phyloP scores from a whole-genome alignment of 2,888 invertebrate genomes.

The Clanis bilineata region DNA sequence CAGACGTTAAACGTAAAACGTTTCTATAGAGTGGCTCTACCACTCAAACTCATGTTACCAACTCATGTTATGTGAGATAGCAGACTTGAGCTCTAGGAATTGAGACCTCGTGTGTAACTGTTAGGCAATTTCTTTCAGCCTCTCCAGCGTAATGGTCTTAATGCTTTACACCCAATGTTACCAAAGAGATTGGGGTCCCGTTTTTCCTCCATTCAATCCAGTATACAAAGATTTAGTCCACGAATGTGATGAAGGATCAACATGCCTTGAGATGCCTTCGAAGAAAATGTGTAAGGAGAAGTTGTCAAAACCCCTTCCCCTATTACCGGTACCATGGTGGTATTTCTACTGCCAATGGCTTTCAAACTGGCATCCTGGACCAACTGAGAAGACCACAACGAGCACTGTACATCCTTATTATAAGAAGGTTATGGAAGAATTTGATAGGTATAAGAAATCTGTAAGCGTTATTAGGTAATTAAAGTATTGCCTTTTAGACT shows the following conservation, averaged over 20 bases:
- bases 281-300: slow-evolving; percentile 40
- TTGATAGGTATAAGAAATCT: slow-evolving; percentile 26
- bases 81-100: too few relatives aligned
- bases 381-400: slow-evolving; percentile 26
- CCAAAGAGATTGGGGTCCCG: slow-evolving; percentile 28
- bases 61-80: too few relatives aligned
- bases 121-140: background rate
- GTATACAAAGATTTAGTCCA: slow-evolving; percentile 25
- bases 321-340: slow-evolving; percentile 47
- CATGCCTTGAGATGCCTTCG: slow-evolving; percentile 42
- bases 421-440: slow-evolving; percentile 33
- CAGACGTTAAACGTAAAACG: too few relatives aligned
- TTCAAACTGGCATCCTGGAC: slow-evolving; percentile 25
- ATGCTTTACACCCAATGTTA: background rate
- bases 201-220: slow-evolving; percentile 37
- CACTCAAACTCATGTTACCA: too few relatives aligned
- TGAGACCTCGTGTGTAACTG: too few relatives aligned
- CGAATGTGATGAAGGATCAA: slow-evolving; percentile 34
- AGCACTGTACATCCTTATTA: slow-evolving; percentile 38
- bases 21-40: too few relatives aligned
- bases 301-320: slow-evolving; percentile 27
- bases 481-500: too few relatives aligned
- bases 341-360: slow-evolving; percentile 46
- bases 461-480: background rate
- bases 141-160: background rate